phyloP scores from a whole-genome alignment of 2,888 invertebrate genomes.

The Dioctria linearis region DNA sequence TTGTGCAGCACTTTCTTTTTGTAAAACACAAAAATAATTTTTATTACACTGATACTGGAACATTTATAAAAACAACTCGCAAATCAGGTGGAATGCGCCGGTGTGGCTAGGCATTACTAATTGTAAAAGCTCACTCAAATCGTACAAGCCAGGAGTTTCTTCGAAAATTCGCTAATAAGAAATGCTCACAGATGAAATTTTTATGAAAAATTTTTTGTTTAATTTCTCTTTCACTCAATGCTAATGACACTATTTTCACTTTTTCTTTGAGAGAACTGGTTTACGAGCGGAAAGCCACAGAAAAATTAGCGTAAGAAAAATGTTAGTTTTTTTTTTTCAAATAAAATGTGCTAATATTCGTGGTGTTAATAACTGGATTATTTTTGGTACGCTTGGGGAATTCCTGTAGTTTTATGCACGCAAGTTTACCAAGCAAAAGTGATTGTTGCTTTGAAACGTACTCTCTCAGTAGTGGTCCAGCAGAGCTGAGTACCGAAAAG shows the following conservation, averaged over 20 bases:
- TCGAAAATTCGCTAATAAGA: constrained; percentile 24
- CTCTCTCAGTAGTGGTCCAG: constrained; percentile 12
- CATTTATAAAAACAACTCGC: neutral
- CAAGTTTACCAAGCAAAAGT: neutral
- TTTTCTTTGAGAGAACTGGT: constrained; percentile 53
- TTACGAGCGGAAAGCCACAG: constrained; percentile 25
- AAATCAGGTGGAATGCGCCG: neutral
- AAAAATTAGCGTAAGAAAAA: neutral
- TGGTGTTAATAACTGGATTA: neutral
- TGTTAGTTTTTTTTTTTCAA: neutral
- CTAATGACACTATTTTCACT: constrained; percentile 57
- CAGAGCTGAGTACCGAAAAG: constrained; percentile 12
- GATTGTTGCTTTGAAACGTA: constrained; percentile 22
- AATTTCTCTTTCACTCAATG: constrained; percentile 57
- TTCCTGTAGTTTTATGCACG: neutral
- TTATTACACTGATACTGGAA: too few relatives aligned
- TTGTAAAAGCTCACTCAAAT: constrained; percentile 10
- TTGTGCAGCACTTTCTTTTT: neutral
- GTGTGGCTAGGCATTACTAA: too few relatives aligned
- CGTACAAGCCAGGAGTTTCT: neutral
- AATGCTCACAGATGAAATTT: constrained; percentile 27
- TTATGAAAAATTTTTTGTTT: constrained; percentile 31
- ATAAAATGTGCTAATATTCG: neutral
- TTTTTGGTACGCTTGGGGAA: neutral
- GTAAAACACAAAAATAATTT: neutral